Evolutionary conservation across 1,140 invertebrate genomes (phyloP).

Genomic region (Anastatus disparis): DNA sequence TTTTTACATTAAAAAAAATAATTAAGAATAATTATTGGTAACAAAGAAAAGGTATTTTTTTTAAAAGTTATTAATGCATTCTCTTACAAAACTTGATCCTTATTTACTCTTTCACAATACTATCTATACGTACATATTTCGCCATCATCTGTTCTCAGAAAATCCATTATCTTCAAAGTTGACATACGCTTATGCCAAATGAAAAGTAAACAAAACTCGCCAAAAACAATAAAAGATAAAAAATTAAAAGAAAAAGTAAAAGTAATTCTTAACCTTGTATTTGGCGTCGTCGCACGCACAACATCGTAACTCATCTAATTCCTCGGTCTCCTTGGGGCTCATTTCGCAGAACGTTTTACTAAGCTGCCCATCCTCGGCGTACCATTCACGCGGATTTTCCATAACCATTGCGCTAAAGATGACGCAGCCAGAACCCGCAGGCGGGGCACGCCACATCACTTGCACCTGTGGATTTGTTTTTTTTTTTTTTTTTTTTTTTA

Average conservation of each 20-base stretch:
- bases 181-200: too few relatives aligned
- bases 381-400: constrained; percentile 86
- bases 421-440: constrained; percentile 85
- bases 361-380: constrained; percentile 87
- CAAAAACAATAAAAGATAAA: background rate
- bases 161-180: background rate
- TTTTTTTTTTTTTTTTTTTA: too few relatives aligned
- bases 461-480: constrained; percentile 70
- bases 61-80: too few relatives aligned
- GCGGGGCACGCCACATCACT: constrained; percentile 91
- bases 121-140: too few relatives aligned
- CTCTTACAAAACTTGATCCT: too few relatives aligned
- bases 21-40: too few relatives aligned
- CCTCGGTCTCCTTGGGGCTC: constrained; percentile 68
- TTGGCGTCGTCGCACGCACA: constrained; percentile 94
- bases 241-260: background rate
- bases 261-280: constrained; percentile 77
- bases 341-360: constrained; percentile 86
- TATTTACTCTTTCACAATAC: too few relatives aligned
- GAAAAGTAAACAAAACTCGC: background rate
- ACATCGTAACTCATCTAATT: constrained; percentile 69
- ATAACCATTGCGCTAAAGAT: constrained; percentile 87
- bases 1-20: too few relatives aligned
- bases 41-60: too few relatives aligned
- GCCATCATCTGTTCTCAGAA: background rate